These are phyloP conservation scores for Litoditis marina DNA, from an alignment of 2,888 invertebrate species.

Conservation along the genomic window DNA sequence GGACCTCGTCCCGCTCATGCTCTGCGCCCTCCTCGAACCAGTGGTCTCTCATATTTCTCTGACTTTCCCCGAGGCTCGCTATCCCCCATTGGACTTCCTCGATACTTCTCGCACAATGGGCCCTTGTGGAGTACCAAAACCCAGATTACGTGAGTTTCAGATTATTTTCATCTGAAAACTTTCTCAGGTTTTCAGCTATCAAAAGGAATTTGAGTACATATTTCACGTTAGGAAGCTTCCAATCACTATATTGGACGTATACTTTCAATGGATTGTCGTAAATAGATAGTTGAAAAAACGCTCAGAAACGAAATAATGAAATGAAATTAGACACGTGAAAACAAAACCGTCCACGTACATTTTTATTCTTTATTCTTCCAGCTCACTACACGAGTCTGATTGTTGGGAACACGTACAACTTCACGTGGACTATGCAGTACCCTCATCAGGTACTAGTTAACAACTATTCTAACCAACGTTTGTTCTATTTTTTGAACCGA, in stretches of 20 bases:
- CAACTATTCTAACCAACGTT: too few relatives aligned
- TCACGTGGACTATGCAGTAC: conserved; percentile 41
- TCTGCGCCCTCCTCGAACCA: neutral
- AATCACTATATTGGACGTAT: too few relatives aligned
- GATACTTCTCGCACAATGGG: conserved; percentile 51
- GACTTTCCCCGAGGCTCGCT: conserved; percentile 53
- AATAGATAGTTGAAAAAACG: too few relatives aligned
- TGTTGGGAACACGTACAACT: conserved; percentile 30
- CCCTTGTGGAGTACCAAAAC: conserved; percentile 56
- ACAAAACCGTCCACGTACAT: too few relatives aligned
- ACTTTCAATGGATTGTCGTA: too few relatives aligned
- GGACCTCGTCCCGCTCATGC: neutral
- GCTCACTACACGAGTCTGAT: conserved; percentile 34
- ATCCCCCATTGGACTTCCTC: conserved; percentile 57
- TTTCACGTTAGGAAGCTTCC: too few relatives aligned
- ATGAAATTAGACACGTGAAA: too few relatives aligned
- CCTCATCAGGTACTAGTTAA: conserved; percentile 28
- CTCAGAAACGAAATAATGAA: too few relatives aligned
- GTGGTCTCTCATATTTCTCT: conserved; percentile 39
- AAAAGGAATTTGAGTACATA: too few relatives aligned
- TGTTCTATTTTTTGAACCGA: too few relatives aligned
- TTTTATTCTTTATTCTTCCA: conserved; percentile 25
- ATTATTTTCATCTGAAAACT: too few relatives aligned
- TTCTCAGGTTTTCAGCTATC: too few relatives aligned
- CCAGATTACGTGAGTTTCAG: conserved; percentile 28